These are phyloP conservation scores for Geotrypetes seraphini DNA, from an alignment of 2,797 vertebrate species.

Conservation along the genomic window DNA sequence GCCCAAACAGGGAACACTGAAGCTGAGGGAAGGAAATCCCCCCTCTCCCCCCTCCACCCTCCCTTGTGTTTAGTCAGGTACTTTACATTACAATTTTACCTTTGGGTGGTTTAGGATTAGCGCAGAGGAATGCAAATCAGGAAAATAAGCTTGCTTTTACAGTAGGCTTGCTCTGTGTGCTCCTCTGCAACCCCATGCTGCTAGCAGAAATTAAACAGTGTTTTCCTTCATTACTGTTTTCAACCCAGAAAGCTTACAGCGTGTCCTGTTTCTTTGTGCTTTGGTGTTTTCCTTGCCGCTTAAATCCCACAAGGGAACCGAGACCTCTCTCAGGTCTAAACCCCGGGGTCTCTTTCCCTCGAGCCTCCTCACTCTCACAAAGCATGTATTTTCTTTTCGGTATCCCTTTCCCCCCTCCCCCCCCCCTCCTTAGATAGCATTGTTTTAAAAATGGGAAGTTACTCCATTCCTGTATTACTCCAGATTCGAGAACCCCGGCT, in stretches of 20 bases:
- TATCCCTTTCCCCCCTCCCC: too few species aligned
- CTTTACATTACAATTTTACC: constrained; percentile 8
- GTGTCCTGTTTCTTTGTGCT: constrained; percentile 7
- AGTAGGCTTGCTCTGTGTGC: not conserved
- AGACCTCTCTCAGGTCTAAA: too few species aligned
- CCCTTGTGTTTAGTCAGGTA: not conserved
- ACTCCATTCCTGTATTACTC: too few species aligned
- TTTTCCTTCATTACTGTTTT: constrained; percentile 1
- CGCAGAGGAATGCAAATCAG: not conserved
- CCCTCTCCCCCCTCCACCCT: too few species aligned
- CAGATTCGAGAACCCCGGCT: too few species aligned
- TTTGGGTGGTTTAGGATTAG: not conserved
- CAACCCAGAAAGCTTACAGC: not conserved
- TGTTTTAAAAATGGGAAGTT: too few species aligned
- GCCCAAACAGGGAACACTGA: constrained; percentile 5
- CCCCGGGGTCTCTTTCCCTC: too few species aligned
- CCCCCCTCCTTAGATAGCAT: too few species aligned
- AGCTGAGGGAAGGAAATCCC: not conserved
- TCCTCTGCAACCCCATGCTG: not conserved
- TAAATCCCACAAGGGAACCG: not conserved
- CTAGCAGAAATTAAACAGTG: not conserved
- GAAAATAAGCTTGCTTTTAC: not conserved
- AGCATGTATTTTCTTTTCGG: too few species aligned
- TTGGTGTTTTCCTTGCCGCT: not conserved
- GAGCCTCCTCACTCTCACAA: too few species aligned